Evolutionary conservation across 2,113 vertebrate species (phyloP).

Genomic region (Chaetops frenatus): DNA sequence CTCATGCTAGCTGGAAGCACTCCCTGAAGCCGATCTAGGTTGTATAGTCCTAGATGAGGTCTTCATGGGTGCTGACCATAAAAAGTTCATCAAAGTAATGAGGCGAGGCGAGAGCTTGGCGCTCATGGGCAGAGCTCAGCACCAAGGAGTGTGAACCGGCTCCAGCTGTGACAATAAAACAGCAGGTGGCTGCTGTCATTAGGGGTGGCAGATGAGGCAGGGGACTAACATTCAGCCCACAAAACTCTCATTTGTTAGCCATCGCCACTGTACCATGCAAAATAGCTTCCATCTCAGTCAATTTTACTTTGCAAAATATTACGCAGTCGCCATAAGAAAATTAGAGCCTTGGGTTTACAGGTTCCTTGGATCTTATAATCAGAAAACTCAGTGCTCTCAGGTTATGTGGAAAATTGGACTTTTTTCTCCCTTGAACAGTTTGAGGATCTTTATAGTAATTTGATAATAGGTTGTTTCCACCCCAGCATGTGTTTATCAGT

Average conservation of each 20-base stretch:
- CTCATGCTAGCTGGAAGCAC: conserved; percentile 64
- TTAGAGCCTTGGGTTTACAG: conserved; percentile 55
- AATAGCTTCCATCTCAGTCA: conserved; percentile 87
- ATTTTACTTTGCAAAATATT: conserved; percentile 79
- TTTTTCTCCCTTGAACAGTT: background rate
- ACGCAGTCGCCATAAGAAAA: conserved; percentile 62
- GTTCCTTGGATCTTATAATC: conserved; percentile 51
- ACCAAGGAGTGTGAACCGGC: conserved; percentile 90
- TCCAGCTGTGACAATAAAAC: conserved; percentile 99
- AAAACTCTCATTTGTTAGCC: conserved; percentile 88
- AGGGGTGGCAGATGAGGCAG: conserved; percentile 93
- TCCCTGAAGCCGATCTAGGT: conserved; percentile 76
- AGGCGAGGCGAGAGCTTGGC: conserved; percentile 83
- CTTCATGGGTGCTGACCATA: conserved; percentile 97
- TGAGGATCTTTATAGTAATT: background rate
- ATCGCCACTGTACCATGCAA: conserved; percentile 86
- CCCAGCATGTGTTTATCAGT: background rate
- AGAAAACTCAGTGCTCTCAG: background rate
- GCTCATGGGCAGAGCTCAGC: conserved; percentile 85
- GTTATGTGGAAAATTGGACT: conserved; percentile 15
- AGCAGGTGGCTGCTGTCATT: conserved; percentile 99
- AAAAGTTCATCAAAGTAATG: conserved; percentile 99
- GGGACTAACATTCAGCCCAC: conserved; percentile 84
- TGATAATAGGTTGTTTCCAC: conserved; percentile 37
- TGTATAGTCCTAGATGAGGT: conserved; percentile 84